Base-by-base conservation (phyloP, 2,888 invertebrate genomes). In the Drosophila neotestacea region DNA sequence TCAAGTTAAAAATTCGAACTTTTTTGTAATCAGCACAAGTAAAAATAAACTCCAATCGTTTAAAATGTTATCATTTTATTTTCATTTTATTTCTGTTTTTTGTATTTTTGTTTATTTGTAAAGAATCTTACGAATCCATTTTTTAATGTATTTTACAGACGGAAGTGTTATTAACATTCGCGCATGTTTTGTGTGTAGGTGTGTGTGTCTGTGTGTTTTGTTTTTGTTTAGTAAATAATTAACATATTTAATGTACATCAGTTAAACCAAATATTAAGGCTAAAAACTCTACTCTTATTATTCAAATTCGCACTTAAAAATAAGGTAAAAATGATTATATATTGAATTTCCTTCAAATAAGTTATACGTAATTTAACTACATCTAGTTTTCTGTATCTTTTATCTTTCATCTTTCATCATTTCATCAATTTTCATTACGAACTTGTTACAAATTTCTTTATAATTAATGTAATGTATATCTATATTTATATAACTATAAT, bases 201-300 rank as follows among this genome's bases (percentile, higher is more conserved):
- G 46, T 60, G 34, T 54, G 42, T 52, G 6, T 30, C 30, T 51
- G 9, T 58, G 55, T 50, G 47, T 47, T 52, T 61, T 55, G 54
- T 42, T 61, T 73, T 50, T 34, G 52, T 81, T 86, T 83, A 84
- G 84, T 83, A 83, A 86, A 83, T 86, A 83, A 81, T 83, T 83
- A 85, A 84, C 85, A 76, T 87, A 80, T 80, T 87, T 70, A 83
- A 84, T 82, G 80, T 86, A 86, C 86, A 86, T 84, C 84, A 86
- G 84, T 86, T 84, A 72, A 86, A 83, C 81, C 81, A 85, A 84
- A 60, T 69, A 70, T 73, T 84, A 87, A 54, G 67, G 65, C 75
- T 80, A 78, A 73, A 79, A 82, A 80, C 79, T 60, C 77, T 83
- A 84, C 56, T 48, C 70, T 79, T 81, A 79, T 58, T 70, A 72